A percentile compares a stretch with the other conserved stretches of the same genome.
Conservation (phyloP, 2,888 invertebrate species). For the Saturnia pavonia region DNA sequence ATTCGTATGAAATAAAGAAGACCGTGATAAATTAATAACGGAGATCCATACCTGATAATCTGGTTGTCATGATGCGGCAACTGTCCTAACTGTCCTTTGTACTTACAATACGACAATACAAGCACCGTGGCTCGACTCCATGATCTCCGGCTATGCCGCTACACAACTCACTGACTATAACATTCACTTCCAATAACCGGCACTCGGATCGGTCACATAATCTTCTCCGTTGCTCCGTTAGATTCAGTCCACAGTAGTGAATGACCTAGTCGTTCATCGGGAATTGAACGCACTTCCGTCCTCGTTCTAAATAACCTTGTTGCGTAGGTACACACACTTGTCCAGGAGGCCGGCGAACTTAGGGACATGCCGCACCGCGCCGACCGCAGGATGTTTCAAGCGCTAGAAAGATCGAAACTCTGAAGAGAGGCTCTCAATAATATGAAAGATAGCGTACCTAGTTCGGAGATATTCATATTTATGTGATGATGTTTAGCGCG, state of each 20-base stretch:
- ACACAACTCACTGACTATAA: constrained; percentile 46
- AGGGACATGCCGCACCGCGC: constrained; percentile 22
- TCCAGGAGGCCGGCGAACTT: constrained; percentile 32
- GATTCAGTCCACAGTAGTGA: constrained; percentile 55
- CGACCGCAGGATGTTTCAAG: constrained; percentile 34
- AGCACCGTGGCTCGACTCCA: constrained; percentile 20
- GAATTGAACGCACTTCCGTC: constrained; percentile 71
- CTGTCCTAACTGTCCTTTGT: constrained; percentile 31
- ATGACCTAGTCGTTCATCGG: constrained; percentile 62
- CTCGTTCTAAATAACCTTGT: constrained; percentile 62
- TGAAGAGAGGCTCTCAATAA: constrained; percentile 36
- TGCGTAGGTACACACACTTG: constrained; percentile 42
- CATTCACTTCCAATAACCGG: constrained; percentile 59
- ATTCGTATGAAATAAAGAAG: not conserved
- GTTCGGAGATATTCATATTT: constrained; percentile 76
- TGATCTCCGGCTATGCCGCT: constrained; percentile 18
- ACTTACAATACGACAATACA: constrained; percentile 32
- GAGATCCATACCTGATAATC: constrained; percentile 30
- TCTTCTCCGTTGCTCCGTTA: constrained; percentile 55
- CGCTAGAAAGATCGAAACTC: constrained; percentile 35
- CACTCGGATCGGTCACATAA: constrained; percentile 53
- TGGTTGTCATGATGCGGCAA: constrained; percentile 26
- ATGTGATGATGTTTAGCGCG: constrained; percentile 58
- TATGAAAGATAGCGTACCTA: constrained; percentile 65
- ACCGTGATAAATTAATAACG: not conserved